phyloP scores from a whole-genome alignment of 2,888 invertebrate species.

The Lepidonotus clava region DNA sequence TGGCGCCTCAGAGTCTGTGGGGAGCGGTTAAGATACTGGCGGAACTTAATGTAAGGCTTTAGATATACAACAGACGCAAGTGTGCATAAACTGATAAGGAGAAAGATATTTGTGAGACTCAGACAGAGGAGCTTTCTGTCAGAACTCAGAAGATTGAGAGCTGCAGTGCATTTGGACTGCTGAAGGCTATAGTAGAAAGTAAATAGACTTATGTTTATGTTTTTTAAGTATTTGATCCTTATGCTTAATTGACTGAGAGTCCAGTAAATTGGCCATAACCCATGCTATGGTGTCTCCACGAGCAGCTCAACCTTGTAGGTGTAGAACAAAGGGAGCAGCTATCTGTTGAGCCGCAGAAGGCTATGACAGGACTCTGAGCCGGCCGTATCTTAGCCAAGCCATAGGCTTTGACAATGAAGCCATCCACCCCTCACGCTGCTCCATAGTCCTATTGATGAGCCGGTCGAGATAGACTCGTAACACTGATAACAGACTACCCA shows the following conservation, averaged over 20 bases:
- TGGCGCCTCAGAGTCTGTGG: too few species aligned
- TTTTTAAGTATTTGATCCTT: too few species aligned
- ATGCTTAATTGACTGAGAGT: background rate
- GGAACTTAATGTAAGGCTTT: too few species aligned
- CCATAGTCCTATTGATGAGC: slow-evolving; percentile 9
- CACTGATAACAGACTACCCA: background rate
- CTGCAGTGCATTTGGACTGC: too few species aligned
- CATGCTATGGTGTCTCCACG: background rate
- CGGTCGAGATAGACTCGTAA: background rate
- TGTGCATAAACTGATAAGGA: too few species aligned
- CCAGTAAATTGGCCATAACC: background rate
- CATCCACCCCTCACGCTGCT: background rate
- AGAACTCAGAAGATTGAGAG: too few species aligned
- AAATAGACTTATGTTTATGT: too few species aligned
- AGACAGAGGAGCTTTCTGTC: too few species aligned
- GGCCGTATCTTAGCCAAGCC: background rate
- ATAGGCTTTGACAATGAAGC: background rate
- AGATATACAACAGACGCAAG: too few species aligned
- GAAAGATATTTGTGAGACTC: too few species aligned
- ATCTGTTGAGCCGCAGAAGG: background rate
- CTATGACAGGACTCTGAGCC: background rate
- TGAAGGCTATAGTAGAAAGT: too few species aligned
- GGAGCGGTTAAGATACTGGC: too few species aligned
- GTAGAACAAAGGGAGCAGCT: slow-evolving; percentile 10
- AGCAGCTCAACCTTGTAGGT: background rate